Percentiles rank a stretch among this genome's conserved stretches.
Conservation (phyloP, 2,113 vertebrate species). For the Synchiropus splendidus region DNA sequence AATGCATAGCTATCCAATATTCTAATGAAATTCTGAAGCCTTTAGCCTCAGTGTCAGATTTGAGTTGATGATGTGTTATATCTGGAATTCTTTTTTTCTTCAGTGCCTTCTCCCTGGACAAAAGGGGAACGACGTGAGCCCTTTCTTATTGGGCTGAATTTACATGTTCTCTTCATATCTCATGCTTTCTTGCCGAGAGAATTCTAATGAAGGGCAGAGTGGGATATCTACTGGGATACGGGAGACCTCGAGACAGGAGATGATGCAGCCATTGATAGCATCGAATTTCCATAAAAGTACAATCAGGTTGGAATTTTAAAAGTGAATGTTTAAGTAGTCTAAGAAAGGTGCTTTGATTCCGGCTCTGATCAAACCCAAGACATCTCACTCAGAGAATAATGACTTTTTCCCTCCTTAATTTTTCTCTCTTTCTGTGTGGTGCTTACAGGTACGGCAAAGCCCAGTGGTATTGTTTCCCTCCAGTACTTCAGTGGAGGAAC, state of each 20-base stretch:
- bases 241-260: conserved; percentile 91
- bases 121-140: conserved; percentile 39
- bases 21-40: conserved; percentile 41
- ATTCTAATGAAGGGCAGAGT: conserved; percentile 94
- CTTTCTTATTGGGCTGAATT: conserved; percentile 85
- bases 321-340: conserved; percentile 99
- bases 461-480: conserved; percentile 69
- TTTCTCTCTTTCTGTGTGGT: conserved; percentile 63
- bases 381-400: conserved; percentile 98
- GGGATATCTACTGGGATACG: conserved; percentile 88
- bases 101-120: conserved; percentile 54
- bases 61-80: conserved; percentile 42
- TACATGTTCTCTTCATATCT: conserved; percentile 94
- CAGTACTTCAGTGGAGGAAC: conserved; percentile 48
- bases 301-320: conserved; percentile 99
- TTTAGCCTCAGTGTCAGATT: conserved; percentile 53
- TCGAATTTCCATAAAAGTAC: conserved; percentile 99
- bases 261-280: conserved; percentile 93
- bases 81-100: conserved; percentile 28
- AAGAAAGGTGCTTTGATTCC: conserved; percentile 98
- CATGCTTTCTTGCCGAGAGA: conserved; percentile 88
- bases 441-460: conserved; percentile 71
- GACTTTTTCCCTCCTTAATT: conserved; percentile 69
- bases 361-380: conserved; percentile 94
- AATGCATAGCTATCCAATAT: too few relatives aligned